A percentile compares a stretch with the other conserved stretches of the same genome.
These are phyloP conservation scores for Tachysurus vachellii DNA, from an alignment of 2,113 vertebrate genomes.

Conservation along the genomic window DNA sequence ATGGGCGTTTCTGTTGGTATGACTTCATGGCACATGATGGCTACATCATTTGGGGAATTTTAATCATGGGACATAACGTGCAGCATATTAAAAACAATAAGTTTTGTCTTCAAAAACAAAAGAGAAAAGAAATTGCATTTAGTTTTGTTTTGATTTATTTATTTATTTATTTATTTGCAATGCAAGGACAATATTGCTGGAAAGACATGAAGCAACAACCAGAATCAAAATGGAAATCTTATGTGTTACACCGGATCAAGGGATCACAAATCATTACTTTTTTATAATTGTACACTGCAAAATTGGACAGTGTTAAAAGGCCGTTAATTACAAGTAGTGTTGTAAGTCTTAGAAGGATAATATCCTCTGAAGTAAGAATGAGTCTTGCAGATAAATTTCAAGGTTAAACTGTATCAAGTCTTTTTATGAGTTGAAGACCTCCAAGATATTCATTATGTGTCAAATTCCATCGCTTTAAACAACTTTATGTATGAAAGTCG, in stretches of 20 bases:
- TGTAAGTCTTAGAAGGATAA: not conserved
- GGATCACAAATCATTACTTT: not conserved
- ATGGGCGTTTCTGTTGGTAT: constrained; percentile 1
- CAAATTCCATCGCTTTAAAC: not conserved
- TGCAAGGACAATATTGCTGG: not conserved
- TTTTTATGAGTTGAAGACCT: not conserved
- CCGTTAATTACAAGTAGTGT: not conserved
- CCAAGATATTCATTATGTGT: not conserved
- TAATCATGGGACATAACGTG: constrained; percentile 44
- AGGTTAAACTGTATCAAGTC: too few species aligned
- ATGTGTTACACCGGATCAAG: not conserved
- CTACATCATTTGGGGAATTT: constrained; percentile 39
- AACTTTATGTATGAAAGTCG: not conserved
- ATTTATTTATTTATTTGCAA: too few species aligned
- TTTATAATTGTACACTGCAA: not conserved
- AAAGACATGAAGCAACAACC: not conserved
- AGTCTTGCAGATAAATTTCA: not conserved
- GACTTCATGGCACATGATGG: constrained; percentile 44
- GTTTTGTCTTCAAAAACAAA: not conserved
- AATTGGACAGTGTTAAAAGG: not conserved
- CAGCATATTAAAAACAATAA: not conserved
- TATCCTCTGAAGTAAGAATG: not conserved
- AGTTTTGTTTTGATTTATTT: not conserved
- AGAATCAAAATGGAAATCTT: not conserved
- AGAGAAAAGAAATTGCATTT: not conserved